phyloP scores from a whole-genome alignment of 2,797 vertebrate species.

The Enteromius anoplus region DNA sequence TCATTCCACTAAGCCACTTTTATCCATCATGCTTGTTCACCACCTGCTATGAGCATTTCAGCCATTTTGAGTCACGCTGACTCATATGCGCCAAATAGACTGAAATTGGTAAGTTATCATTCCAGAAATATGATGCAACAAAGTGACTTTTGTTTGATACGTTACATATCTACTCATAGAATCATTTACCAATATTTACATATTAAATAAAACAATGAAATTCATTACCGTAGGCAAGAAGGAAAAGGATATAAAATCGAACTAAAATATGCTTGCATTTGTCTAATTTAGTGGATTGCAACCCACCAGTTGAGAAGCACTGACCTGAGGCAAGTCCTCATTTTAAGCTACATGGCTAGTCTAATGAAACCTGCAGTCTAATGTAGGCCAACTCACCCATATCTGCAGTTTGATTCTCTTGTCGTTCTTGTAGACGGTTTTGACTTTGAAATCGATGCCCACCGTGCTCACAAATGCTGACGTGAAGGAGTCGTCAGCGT shows the following conservation, averaged over 20 bases:
- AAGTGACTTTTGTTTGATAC: not conserved
- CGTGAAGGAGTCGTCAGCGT: constrained; percentile 86
- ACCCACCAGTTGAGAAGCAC: not conserved
- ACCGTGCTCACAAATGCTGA: constrained; percentile 88
- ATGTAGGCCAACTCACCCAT: constrained; percentile 78
- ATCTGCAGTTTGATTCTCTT: constrained; percentile 90
- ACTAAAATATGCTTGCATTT: not conserved
- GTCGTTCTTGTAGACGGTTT: constrained; percentile 78
- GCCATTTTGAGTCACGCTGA: constrained; percentile 36
- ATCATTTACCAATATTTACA: not conserved
- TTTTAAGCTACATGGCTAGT: constrained; percentile 2
- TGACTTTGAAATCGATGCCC: constrained; percentile 81
- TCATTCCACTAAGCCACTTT: not conserved
- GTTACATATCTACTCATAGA: not conserved
- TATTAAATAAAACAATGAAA: not conserved
- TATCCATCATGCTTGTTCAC: not conserved
- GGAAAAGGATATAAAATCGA: no score
- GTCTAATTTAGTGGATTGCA: constrained; percentile 8
- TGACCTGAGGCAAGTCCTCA: constrained; percentile 2
- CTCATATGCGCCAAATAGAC: not conserved
- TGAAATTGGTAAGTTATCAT: not conserved
- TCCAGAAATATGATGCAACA: not conserved
- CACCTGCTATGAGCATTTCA: constrained; percentile 1
- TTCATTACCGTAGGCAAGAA: not conserved
- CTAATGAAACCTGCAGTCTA: constrained; percentile 9